Evolutionary conservation across 2,113 vertebrate species (phyloP).

Genomic region (Phocoena phocoena): DNA sequence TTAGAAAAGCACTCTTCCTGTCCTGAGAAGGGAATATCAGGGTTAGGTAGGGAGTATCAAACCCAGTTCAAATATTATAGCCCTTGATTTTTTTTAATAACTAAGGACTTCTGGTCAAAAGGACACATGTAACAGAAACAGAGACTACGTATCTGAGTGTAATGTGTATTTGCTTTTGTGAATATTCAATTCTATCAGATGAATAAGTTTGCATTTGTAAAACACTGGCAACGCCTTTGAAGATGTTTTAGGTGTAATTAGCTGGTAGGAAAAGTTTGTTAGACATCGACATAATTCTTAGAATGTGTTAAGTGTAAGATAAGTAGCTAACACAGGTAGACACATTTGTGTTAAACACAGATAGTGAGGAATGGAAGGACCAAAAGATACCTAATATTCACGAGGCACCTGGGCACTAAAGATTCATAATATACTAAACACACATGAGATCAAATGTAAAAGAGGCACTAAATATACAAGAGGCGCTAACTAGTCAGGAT

Average conservation of each 20-base stretch:
- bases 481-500: not conserved
- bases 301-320: not conserved
- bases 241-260: not conserved
- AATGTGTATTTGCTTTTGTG: not conserved
- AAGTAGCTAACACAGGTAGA: not conserved
- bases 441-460: not conserved
- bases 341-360: slow-evolving; percentile 4
- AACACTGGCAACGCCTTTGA: not conserved
- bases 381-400: slow-evolving; percentile 27
- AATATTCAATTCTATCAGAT: not conserved
- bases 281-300: not conserved
- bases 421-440: slow-evolving; percentile 48
- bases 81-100: not conserved
- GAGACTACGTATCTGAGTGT: not conserved
- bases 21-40: not conserved
- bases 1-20: not conserved
- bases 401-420: slow-evolving; percentile 38
- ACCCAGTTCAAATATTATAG: not conserved
- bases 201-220: not conserved
- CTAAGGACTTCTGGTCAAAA: not conserved
- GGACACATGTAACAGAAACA: not conserved
- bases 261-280: not conserved
- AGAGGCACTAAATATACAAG: not conserved
- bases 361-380: not conserved
- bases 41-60: not conserved